Percentiles rank a stretch among this genome's conserved stretches.
Conservation (phyloP, 2,797 vertebrate species). For the Anniella stebbinsi region DNA sequence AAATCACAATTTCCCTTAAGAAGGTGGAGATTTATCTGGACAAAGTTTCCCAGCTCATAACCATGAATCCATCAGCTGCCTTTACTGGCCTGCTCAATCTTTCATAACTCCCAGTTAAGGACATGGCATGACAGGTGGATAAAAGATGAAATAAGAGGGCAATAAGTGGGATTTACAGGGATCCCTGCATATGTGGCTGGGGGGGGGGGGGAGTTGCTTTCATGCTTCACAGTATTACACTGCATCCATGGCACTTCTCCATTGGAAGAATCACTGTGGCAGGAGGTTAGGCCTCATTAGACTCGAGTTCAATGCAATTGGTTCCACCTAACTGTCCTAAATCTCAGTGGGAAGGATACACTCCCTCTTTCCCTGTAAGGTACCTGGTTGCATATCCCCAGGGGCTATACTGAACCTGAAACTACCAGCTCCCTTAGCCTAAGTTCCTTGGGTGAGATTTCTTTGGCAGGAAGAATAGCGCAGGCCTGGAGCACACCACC, state of each 20-base stretch:
- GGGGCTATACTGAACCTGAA: neutral
- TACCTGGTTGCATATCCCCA: neutral
- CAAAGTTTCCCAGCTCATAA: conserved; percentile 44
- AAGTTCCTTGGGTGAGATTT: neutral
- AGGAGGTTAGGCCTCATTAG: neutral
- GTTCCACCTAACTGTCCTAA: neutral
- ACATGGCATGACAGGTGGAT: conserved; percentile 61
- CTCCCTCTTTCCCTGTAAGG: neutral
- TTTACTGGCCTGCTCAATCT: conserved; percentile 47
- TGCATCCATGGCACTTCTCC: neutral
- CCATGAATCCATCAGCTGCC: conserved; percentile 67
- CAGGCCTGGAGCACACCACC: neutral
- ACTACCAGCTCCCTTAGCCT: neutral
- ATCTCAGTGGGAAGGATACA: neutral
- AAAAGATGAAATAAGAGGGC: conserved; percentile 68
- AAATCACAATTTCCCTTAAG: conserved; percentile 33
- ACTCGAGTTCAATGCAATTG: neutral
- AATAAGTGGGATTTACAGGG: conserved; percentile 63
- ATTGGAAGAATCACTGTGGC: neutral
- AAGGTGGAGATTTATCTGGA: conserved; percentile 43
- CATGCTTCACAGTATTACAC: neutral
- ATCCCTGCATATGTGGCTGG: conserved; percentile 52
- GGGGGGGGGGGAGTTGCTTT: conserved; percentile 39
- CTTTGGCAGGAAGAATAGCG: neutral
- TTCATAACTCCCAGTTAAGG: conserved; percentile 71